Base-by-base conservation (phyloP, 2,888 invertebrate species). In the Trachelus iudaicus region DNA sequence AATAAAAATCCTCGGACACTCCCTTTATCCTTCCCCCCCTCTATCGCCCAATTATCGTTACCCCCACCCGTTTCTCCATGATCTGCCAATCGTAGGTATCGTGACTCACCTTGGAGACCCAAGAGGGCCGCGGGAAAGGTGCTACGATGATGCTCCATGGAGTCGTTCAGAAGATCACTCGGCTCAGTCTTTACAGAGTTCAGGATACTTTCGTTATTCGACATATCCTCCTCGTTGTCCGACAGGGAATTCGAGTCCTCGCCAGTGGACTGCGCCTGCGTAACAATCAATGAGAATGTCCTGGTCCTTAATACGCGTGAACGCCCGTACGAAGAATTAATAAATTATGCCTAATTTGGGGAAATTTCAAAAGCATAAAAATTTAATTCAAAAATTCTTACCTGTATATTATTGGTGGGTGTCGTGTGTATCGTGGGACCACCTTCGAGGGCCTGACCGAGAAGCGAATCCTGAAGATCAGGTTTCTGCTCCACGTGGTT, bases 111-210 rank as follows among this genome's bases (percentile, higher is more conserved):
- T 94, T 96, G 97, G 86, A 97, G 93, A 87, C 96, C 96, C 85
- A 97, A 93, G 84, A 97, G 94, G 85, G 95, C 94, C 86, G 96
- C 95, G 37, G 96, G 96, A 92, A 97, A 97, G 88, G 95, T 95
- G 82, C 95, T 94, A 89, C 95, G 93, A 81, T 92, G 92, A 84
- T 94, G 93, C 91, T 95, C 95, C 91, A 94, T 93, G 76, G 94
- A 93, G 78, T 95, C 95, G 88, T 95, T 95, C 85, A 93, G 89
- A 86, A 92, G 91, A 89, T 96, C 96, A 81, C 94, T 93, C 0
- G 95, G 95, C 90, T 96, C 96, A 87, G 95, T 95, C 92, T 96
- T 96, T 85, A 95, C 95, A 81, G 94, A 94, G 87, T 96, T 96
- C 81, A 96, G 94, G 82, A 96, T 96, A 77, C 96, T 96, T 88